These are phyloP conservation scores for Saturnia pavonia DNA, from an alignment of 2,888 invertebrate species.

Conservation along the genomic window DNA sequence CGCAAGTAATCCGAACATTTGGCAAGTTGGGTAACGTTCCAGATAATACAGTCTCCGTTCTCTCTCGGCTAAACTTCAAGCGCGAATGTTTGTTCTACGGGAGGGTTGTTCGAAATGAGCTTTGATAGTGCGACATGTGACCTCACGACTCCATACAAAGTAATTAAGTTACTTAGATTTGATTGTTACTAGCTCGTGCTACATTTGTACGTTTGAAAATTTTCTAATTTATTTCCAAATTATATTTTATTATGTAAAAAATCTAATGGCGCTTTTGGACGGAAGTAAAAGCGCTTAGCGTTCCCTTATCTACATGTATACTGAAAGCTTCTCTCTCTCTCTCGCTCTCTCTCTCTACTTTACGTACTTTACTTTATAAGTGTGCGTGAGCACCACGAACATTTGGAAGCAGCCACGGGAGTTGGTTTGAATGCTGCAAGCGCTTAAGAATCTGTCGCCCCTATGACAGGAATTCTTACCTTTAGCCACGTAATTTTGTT, in stretches of 20 bases:
- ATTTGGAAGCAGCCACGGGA: too few relatives aligned
- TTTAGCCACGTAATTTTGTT: too few relatives aligned
- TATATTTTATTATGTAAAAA: neutral
- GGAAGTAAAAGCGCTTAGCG: too few relatives aligned
- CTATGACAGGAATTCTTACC: too few relatives aligned
- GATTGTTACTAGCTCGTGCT: neutral
- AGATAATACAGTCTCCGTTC: constrained; percentile 15
- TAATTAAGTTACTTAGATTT: constrained; percentile 1
- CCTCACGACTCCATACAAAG: neutral
- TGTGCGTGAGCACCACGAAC: too few relatives aligned
- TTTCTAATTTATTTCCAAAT: neutral
- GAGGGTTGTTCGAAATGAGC: constrained; percentile 28
- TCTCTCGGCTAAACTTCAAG: constrained; percentile 14
- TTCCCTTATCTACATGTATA: too few relatives aligned
- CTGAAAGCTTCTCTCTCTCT: too few relatives aligned
- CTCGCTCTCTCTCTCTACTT: too few relatives aligned
- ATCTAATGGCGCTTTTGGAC: too few relatives aligned
- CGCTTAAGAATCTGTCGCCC: too few relatives aligned
- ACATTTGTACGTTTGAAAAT: neutral
- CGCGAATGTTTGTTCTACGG: constrained; percentile 28
- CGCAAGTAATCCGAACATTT: constrained; percentile 18
- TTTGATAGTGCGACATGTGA: constrained; percentile 23
- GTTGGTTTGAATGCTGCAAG: too few relatives aligned
- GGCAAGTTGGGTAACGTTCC: constrained; percentile 14
- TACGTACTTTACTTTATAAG: too few relatives aligned